Evolutionary conservation across 2,113 vertebrate genomes (phyloP).

Genomic region (Strix aluco): DNA sequence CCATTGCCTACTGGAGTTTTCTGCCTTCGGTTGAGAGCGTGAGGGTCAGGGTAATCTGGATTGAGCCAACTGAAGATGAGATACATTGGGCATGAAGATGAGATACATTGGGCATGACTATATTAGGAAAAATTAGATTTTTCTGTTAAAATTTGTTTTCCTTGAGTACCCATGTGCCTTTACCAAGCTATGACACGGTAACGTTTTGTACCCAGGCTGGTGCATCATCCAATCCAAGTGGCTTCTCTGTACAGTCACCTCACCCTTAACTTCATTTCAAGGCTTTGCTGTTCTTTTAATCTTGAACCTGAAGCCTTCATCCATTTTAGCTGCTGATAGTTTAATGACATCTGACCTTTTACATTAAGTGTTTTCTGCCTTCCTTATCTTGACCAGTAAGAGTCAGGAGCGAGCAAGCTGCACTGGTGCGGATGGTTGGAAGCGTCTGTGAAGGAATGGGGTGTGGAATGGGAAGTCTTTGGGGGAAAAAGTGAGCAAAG

Average conservation of each 20-base stretch:
- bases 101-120: too few species aligned
- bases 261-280: neutral
- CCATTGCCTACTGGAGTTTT: neutral
- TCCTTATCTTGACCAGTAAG: neutral
- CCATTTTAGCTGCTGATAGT: neutral
- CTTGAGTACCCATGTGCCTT: neutral
- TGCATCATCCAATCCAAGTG: neutral
- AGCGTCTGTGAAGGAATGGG: neutral
- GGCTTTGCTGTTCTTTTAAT: neutral
- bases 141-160: too few species aligned
- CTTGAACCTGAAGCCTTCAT: neutral
- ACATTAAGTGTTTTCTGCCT: neutral
- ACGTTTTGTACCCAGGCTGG: too few species aligned
- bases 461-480: neutral
- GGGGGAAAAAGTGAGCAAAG: neutral
- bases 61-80: neutral
- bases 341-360: neutral
- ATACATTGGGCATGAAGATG: too few species aligned
- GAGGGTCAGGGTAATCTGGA: neutral
- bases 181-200: accelerated
- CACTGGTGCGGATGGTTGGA: neutral
- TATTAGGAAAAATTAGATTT: neutral
- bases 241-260: neutral
- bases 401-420: neutral
- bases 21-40: neutral